These are phyloP conservation scores for Cerastis leucographa DNA, from an alignment of 2,888 invertebrate genomes.

Conservation along the genomic window DNA sequence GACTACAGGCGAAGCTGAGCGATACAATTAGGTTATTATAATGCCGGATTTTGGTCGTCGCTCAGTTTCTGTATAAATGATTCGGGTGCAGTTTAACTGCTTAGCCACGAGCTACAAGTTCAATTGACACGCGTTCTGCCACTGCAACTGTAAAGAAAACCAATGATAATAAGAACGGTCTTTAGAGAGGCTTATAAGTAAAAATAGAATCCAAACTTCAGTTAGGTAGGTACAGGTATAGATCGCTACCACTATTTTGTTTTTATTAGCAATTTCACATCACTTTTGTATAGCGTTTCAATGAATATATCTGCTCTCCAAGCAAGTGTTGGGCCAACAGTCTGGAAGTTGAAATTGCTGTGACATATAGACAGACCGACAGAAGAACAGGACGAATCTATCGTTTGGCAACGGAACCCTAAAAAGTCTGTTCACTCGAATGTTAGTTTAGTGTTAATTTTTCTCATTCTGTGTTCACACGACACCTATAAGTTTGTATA, in stretches of 20 bases:
- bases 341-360: not conserved
- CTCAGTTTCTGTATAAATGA: conserved; percentile 24
- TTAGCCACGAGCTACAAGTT: not conserved
- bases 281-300: not conserved
- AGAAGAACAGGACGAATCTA: too few relatives aligned
- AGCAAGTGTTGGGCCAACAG: not conserved
- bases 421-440: not conserved
- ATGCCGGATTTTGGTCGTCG: conserved; percentile 38
- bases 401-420: not conserved
- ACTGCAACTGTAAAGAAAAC: not conserved
- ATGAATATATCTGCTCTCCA: not conserved
- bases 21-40: conserved; percentile 60
- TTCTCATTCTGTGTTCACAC: not conserved
- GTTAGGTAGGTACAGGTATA: not conserved
- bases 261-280: not conserved
- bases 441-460: not conserved
- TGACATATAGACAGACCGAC: not conserved
- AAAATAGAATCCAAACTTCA: not conserved
- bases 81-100: conserved; percentile 9
- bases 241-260: not conserved
- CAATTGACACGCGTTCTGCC: not conserved
- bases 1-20: conserved; percentile 64
- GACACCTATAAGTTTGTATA: too few relatives aligned
- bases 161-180: not conserved
- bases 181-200: too few relatives aligned